Percentiles rank a stretch among this genome's conserved stretches.
phyloP scores from a whole-genome alignment of 1,140 invertebrate species.

The Drosophila leontia region DNA sequence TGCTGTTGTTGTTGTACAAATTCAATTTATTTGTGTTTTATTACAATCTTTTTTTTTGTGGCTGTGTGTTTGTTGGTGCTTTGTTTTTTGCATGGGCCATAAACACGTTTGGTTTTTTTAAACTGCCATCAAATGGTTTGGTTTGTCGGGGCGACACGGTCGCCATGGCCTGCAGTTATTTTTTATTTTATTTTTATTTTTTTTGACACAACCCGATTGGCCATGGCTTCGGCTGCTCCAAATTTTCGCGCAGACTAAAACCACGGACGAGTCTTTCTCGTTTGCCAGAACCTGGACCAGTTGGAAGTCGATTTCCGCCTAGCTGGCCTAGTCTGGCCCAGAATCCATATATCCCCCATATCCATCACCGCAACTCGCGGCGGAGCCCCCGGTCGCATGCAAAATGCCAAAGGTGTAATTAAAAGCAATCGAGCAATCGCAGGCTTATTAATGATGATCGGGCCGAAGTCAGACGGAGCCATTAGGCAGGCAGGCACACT shows the following conservation, averaged over 20 bases:
- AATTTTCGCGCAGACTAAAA: slow-evolving; percentile 55
- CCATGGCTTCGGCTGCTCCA: slow-evolving; percentile 75
- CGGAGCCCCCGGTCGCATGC: slow-evolving; percentile 25
- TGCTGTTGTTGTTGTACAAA: slow-evolving; percentile 51
- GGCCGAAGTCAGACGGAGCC: slow-evolving; percentile 55
- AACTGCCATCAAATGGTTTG: slow-evolving; percentile 65
- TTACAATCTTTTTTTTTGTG: slow-evolving; percentile 51
- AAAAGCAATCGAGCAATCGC: slow-evolving; percentile 52
- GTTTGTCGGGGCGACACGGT: slow-evolving; percentile 53
- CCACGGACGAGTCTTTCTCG: slow-evolving; percentile 70
- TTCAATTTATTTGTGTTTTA: slow-evolving; percentile 73
- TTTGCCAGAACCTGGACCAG: slow-evolving; percentile 47
- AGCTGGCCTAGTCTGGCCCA: slow-evolving; percentile 22
- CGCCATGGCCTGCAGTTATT: slow-evolving; percentile 76
- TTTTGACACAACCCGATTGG: slow-evolving; percentile 68
- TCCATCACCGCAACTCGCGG: not conserved
- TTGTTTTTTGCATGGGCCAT: slow-evolving; percentile 66
- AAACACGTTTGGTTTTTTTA: slow-evolving; percentile 71
- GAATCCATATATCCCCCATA: slow-evolving; percentile 23
- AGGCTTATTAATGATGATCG: slow-evolving; percentile 75
- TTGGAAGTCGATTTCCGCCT: slow-evolving; percentile 55
- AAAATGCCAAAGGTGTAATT: slow-evolving; percentile 83
- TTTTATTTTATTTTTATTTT: slow-evolving; percentile 48
- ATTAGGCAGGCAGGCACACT: slow-evolving; percentile 50
- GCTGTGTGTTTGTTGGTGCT: slow-evolving; percentile 35